Evolutionary conservation across 2,888 invertebrate species (phyloP).

Genomic region (Melinaea menophilus): DNA sequence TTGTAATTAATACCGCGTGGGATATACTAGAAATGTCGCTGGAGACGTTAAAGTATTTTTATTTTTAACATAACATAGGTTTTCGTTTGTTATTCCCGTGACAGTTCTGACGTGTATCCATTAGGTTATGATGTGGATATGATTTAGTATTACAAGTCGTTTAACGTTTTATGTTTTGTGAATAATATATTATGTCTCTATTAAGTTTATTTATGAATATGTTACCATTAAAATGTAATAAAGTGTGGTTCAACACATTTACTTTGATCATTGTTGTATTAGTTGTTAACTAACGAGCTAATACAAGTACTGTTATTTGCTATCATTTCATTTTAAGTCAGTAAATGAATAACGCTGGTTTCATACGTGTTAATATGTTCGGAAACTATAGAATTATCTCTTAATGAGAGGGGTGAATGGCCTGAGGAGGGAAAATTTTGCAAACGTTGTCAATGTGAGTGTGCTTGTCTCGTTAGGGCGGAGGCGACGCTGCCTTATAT

Average conservation of each 20-base stretch:
- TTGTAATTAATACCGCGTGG: slow-evolving; percentile 41
- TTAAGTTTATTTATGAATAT: slow-evolving; percentile 16
- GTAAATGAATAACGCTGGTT: slow-evolving; percentile 22
- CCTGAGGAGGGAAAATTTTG: slow-evolving; percentile 51
- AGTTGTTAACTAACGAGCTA: too few relatives aligned
- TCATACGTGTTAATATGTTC: slow-evolving; percentile 27
- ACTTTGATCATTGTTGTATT: neutral
- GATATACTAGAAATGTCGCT: slow-evolving; percentile 49
- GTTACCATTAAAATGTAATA: slow-evolving; percentile 18
- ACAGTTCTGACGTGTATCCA: slow-evolving; percentile 34
- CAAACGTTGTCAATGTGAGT: slow-evolving; percentile 44
- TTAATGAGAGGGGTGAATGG: slow-evolving; percentile 56
- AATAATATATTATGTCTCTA: slow-evolving; percentile 14
- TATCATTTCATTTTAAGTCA: neutral
- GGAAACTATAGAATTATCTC: slow-evolving; percentile 26
- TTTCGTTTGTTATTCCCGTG: slow-evolving; percentile 33
- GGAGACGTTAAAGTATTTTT: slow-evolving; percentile 39
- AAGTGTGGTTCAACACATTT: slow-evolving; percentile 9
- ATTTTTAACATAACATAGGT: slow-evolving; percentile 36
- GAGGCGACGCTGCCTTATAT: neutral
- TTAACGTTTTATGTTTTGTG: slow-evolving; percentile 23
- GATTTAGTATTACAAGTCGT: slow-evolving; percentile 29
- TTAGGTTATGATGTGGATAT: slow-evolving; percentile 32
- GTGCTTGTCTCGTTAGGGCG: slow-evolving; percentile 1
- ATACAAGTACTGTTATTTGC: too few relatives aligned